These are phyloP conservation scores for Drosophila mayri DNA, from an alignment of 1,140 invertebrate species.

Conservation along the genomic window DNA sequence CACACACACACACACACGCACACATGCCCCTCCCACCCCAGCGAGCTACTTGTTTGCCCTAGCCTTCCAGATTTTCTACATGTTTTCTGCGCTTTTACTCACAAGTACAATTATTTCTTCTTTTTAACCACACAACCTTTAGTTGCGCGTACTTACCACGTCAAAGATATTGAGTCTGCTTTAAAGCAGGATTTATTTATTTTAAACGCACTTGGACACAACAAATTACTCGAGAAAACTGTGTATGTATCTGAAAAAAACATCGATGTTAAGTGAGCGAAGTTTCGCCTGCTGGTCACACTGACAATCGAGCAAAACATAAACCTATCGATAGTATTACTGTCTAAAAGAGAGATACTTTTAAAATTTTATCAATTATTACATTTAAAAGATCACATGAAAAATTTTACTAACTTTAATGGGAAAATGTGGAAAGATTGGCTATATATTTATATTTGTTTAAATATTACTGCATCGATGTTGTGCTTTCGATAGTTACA, in stretches of 20 bases:
- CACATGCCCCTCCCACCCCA: constrained; percentile 20
- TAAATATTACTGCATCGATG: background rate
- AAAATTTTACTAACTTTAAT: background rate
- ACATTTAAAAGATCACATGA: background rate
- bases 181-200: constrained; percentile 65
- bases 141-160: constrained; percentile 57
- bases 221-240: constrained; percentile 37
- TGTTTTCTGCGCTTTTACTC: background rate
- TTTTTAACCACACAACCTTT: background rate
- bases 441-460: background rate
- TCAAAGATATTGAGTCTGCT: constrained; percentile 57
- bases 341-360: background rate
- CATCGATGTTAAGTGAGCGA: constrained; percentile 1
- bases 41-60: constrained; percentile 15
- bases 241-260: constrained; percentile 28
- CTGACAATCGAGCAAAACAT: background rate
- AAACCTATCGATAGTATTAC: background rate
- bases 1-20: constrained; percentile 7
- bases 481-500: background rate
- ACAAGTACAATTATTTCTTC: background rate
- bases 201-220: constrained; percentile 41
- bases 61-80: constrained; percentile 12
- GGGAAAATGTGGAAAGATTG: no score
- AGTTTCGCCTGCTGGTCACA: background rate
- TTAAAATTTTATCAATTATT: background rate